Base-by-base conservation (phyloP, 53 echinoderm and acorn worm genomes). In the Paelopatides confundens region DNA sequence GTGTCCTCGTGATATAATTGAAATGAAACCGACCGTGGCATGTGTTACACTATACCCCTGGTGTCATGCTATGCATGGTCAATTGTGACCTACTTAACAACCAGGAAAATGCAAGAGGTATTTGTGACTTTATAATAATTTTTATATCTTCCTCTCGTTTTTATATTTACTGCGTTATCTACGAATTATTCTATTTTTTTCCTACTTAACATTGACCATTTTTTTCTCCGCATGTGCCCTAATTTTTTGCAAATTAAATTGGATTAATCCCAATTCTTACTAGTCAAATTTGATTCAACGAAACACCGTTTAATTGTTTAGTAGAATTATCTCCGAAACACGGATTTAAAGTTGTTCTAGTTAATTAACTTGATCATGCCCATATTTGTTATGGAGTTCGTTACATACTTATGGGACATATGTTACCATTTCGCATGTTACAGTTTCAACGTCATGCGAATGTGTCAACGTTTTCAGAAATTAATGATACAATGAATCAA, bases 231-330 rank as follows among this genome's bases (percentile, higher is more conserved):
- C 40, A 18, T 32, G 39, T 74, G 40, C 38, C 46, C 74, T 74
- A 39, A 74, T 74, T 74, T 74, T n/a, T 21, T 39, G 39, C 28
- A 40, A 74, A 74, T 74, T 74, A 74, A n/a, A 9, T 39, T 46
- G 39, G n/a, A 74, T 74, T 74, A 8, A 40, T 74, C 74, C 40
- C 40, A 74, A 74, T 74, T 74, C 27, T 74, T 74, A 28, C 58
- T 39, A 14, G 74, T 74, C 74, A 74, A 74, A 35, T 74, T 74
- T 27, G 43, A 74, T 74, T 74, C n/a, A 29, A 10, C 18, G 38
- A 46, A 14, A 46, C 10, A 39, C 46, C 38, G 46, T n/a, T 31
- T 15, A 36, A n/a, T 68, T 11, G 18, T 26, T 23, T 29, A 29
- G 66, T 2, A 31, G 17, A 18, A 18, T 33, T 7, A 11, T 68